phyloP scores from a whole-genome alignment of 2,113 vertebrate species.

The Geothlypis trichas region DNA sequence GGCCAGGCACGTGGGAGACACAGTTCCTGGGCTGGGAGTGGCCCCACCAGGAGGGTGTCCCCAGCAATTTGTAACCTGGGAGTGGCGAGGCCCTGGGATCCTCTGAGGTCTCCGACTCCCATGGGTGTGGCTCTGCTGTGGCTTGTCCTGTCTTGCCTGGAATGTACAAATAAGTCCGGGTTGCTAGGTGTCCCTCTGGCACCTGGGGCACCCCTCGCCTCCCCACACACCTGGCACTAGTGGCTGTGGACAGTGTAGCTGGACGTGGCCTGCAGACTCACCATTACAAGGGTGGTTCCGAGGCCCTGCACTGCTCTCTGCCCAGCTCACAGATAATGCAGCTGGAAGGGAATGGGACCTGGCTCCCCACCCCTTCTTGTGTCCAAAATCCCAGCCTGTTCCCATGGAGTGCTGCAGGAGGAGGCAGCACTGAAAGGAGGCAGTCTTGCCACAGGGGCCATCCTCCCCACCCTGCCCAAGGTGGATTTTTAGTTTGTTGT shows the following conservation, averaged over 20 bases:
- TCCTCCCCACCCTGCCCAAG: background rate
- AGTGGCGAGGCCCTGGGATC: constrained; percentile 35
- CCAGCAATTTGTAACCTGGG: background rate
- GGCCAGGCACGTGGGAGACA: background rate
- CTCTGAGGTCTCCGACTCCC: constrained; percentile 12
- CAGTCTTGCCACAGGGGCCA: background rate
- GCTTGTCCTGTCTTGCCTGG: constrained; percentile 16
- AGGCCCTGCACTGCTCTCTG: background rate
- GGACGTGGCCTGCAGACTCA: background rate
- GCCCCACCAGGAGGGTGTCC: background rate
- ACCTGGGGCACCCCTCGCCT: background rate
- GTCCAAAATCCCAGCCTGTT: background rate
- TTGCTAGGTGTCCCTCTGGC: background rate
- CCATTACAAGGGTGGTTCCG: background rate
- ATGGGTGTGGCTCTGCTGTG: background rate
- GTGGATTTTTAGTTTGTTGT: background rate
- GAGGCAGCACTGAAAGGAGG: background rate
- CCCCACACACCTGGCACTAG: rapidly evolving
- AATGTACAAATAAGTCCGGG: background rate
- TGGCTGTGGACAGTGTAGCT: background rate
- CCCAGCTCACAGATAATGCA: background rate
- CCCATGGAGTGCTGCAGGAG: background rate
- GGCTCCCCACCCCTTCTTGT: background rate
- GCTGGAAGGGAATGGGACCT: background rate
- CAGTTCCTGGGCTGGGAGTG: background rate